These are phyloP conservation scores for Zaprionus africanus DNA, from an alignment of 1,140 invertebrate species.

Conservation along the genomic window DNA sequence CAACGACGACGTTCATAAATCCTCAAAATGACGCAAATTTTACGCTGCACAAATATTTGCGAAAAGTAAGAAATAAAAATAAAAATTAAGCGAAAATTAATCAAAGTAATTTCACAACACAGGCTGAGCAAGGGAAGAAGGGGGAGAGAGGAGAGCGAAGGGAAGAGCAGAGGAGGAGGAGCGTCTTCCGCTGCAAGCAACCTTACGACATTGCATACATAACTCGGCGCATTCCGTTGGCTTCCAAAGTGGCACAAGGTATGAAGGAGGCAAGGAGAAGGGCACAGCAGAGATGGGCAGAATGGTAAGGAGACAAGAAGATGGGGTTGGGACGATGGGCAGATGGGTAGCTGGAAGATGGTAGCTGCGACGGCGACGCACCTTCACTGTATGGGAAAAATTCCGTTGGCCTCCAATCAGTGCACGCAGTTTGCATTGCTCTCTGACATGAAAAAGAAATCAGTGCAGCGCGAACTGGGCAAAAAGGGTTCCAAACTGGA, in stretches of 20 bases:
- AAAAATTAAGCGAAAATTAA: slow-evolving; percentile 82
- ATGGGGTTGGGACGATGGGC: too few species aligned
- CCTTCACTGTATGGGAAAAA: slow-evolving; percentile 71
- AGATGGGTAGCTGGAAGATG: background rate
- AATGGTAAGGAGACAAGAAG: too few species aligned
- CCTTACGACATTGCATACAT: slow-evolving; percentile 72
- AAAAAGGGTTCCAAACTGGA: slow-evolving; percentile 9
- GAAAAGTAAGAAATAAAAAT: slow-evolving; percentile 79
- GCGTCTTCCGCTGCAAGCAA: slow-evolving; percentile 5
- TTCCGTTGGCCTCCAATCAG: slow-evolving; percentile 80
- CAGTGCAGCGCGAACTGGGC: slow-evolving; percentile 55
- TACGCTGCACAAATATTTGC: slow-evolving; percentile 62
- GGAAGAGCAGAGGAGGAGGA: background rate
- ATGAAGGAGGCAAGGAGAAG: slow-evolving; percentile 11
- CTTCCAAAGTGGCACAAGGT: slow-evolving; percentile 77
- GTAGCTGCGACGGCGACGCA: background rate
- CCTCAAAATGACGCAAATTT: slow-evolving; percentile 77
- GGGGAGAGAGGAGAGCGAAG: background rate
- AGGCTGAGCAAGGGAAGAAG: slow-evolving; percentile 14
- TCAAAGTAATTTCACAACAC: slow-evolving; percentile 64
- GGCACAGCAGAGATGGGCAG: background rate
- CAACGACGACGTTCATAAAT: slow-evolving; percentile 72
- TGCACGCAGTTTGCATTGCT: slow-evolving; percentile 74
- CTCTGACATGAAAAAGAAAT: slow-evolving; percentile 81
- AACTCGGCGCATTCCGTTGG: slow-evolving; percentile 69